These are phyloP conservation scores for Cynodonichthys magdalenae DNA, from an alignment of 2,797 vertebrate genomes.

Conservation along the genomic window DNA sequence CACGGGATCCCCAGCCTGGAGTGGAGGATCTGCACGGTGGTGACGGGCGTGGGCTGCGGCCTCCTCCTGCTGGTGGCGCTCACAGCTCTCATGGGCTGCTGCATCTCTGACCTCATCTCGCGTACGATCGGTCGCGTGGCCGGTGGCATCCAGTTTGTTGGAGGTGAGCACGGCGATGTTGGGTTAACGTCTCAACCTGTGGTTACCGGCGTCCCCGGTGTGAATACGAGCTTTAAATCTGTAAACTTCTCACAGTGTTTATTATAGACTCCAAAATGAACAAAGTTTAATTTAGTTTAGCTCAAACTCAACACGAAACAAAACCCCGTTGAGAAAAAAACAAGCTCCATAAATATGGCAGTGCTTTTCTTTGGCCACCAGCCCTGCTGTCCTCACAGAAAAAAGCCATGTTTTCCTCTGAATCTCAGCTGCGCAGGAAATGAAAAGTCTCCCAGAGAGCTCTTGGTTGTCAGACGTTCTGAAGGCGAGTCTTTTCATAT, in stretches of 20 bases:
- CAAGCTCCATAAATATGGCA: constrained; percentile 22
- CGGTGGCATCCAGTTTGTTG: constrained; percentile 95
- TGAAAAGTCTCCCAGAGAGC: constrained; percentile 28
- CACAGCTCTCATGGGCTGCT: constrained; percentile 95
- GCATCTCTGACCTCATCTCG: constrained; percentile 96
- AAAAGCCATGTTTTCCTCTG: constrained; percentile 23
- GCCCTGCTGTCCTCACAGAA: constrained; percentile 17
- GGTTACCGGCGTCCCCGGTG: background rate
- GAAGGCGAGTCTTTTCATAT: constrained; percentile 13
- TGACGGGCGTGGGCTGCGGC: constrained; percentile 93
- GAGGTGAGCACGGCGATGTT: constrained; percentile 84
- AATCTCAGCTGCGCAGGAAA: constrained; percentile 36
- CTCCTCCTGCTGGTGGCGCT: constrained; percentile 95
- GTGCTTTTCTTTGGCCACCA: constrained; percentile 20
- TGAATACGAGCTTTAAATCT: background rate
- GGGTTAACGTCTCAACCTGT: background rate
- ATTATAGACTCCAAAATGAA: background rate
- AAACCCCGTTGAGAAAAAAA: constrained; percentile 16
- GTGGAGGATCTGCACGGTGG: constrained; percentile 95
- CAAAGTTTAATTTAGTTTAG: constrained; percentile 23
- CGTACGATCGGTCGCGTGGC: constrained; percentile 94
- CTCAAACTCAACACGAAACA: constrained; percentile 20
- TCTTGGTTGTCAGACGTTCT: background rate
- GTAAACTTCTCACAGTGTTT: background rate
- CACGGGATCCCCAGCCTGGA: constrained; percentile 93